Conservation (phyloP, 2,888 invertebrate genomes). For the Agriopis leucophaearia region DNA sequence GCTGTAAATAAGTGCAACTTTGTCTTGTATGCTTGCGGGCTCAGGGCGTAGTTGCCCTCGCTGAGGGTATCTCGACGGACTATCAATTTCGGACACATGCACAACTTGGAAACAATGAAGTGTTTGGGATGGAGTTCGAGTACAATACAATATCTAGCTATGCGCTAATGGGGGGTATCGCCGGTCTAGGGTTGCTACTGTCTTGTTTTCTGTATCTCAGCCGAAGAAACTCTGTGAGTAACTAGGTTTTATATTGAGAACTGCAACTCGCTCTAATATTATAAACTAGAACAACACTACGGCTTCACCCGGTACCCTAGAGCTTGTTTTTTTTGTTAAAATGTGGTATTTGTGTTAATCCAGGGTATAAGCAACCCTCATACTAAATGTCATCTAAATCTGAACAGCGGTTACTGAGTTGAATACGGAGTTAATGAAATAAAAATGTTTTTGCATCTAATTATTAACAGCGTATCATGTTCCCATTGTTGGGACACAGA, state of each 20-base stretch:
- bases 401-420: no score
- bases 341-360: no score
- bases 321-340: no score
- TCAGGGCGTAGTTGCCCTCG: constrained; percentile 11
- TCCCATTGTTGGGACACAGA: no score
- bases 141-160: constrained; percentile 73
- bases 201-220: background rate
- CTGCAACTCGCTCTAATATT: no score
- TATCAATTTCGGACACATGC: constrained; percentile 68
- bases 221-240: background rate
- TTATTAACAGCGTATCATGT: no score
- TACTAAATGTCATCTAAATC: no score
- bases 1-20: constrained; percentile 9
- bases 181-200: constrained; percentile 58
- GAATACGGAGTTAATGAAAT: no score
- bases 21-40: background rate
- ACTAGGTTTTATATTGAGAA: background rate
- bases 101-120: constrained; percentile 68
- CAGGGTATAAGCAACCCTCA: no score
- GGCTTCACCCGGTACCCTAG: no score
- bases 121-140: constrained; percentile 65
- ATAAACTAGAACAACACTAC: no score
- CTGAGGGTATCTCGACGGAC: constrained; percentile 39
- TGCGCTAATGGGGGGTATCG: constrained; percentile 71
- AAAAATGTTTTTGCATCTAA: no score